A percentile compares a stretch with the other conserved stretches of the same genome.
phyloP scores from a whole-genome alignment of 2,113 vertebrate species.

The Oncorhynchus nerka region DNA sequence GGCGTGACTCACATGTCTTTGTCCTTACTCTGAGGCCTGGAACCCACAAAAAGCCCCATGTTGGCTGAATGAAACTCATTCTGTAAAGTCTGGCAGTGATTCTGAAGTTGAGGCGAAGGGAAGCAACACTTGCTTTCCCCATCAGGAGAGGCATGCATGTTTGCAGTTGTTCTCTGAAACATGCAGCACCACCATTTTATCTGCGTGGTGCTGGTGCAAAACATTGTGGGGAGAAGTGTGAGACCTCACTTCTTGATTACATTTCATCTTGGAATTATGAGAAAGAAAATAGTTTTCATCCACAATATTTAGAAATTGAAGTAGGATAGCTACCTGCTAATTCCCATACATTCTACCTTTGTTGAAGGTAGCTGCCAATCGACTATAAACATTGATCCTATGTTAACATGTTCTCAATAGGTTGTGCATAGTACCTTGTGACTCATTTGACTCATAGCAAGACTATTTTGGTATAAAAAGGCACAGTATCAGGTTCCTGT shows the following conservation, averaged over 20 bases:
- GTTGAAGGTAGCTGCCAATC: background rate
- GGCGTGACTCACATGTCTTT: constrained; percentile 16
- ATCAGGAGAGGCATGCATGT: background rate
- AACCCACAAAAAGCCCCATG: constrained; percentile 12
- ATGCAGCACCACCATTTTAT: constrained; percentile 25
- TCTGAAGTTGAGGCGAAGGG: background rate
- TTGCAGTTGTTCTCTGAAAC: background rate
- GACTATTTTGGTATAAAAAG: background rate
- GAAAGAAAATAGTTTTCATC: background rate
- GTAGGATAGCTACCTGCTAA: background rate
- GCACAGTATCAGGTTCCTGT: constrained; percentile 6
- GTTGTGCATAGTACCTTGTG: background rate
- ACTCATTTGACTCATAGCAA: constrained; percentile 6
- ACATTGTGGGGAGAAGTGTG: background rate
- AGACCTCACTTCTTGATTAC: background rate
- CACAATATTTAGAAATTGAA: background rate
- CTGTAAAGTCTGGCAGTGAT: constrained; percentile 21
- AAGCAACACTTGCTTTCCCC: constrained; percentile 1
- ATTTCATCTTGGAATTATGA: background rate
- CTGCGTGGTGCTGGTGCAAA: constrained; percentile 31
- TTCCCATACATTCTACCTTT: background rate
- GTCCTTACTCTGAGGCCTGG: constrained; percentile 3
- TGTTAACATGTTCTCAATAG: background rate
- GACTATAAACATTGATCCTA: background rate
- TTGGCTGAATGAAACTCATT: constrained; percentile 12